These are phyloP conservation scores for Ophion ellenae DNA, from an alignment of 2,888 invertebrate genomes.

Conservation along the genomic window DNA sequence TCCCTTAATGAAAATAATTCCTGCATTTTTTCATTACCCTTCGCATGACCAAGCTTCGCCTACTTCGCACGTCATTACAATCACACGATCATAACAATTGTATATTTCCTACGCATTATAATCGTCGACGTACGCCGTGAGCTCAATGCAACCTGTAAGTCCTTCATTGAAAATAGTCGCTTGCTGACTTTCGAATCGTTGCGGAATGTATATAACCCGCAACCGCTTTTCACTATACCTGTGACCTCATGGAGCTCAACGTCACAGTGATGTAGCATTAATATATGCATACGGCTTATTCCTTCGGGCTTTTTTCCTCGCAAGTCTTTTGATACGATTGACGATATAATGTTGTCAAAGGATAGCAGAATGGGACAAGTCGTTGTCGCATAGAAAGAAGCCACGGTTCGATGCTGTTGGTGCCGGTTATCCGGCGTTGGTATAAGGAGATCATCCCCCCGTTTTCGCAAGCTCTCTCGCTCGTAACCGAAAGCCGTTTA, in stretches of 20 bases:
- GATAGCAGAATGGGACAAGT: constrained; percentile 91
- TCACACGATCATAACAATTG: too few species aligned
- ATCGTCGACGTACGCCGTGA: too few species aligned
- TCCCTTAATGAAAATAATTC: too few species aligned
- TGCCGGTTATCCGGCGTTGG: constrained; percentile 86
- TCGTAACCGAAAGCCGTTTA: constrained; percentile 87
- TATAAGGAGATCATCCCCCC: constrained; percentile 87
- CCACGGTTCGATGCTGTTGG: constrained; percentile 55
- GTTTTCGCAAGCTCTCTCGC: constrained; percentile 89
- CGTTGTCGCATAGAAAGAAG: constrained; percentile 87
- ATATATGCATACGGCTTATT: not conserved
- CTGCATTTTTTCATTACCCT: too few species aligned
- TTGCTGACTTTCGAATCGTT: not conserved
- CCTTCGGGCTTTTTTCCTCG: not conserved
- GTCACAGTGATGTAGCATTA: constrained; percentile 18
- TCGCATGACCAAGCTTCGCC: too few species aligned
- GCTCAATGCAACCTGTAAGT: not conserved
- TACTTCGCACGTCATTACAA: too few species aligned
- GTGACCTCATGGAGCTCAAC: not conserved
- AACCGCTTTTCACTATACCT: not conserved
- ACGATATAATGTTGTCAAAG: constrained; percentile 60
- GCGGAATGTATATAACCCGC: not conserved
- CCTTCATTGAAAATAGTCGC: not conserved
- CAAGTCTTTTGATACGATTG: constrained; percentile 49
- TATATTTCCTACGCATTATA: too few species aligned